These are phyloP conservation scores for Bucco capensis DNA, from an alignment of 2,113 vertebrate genomes.

Conservation along the genomic window DNA sequence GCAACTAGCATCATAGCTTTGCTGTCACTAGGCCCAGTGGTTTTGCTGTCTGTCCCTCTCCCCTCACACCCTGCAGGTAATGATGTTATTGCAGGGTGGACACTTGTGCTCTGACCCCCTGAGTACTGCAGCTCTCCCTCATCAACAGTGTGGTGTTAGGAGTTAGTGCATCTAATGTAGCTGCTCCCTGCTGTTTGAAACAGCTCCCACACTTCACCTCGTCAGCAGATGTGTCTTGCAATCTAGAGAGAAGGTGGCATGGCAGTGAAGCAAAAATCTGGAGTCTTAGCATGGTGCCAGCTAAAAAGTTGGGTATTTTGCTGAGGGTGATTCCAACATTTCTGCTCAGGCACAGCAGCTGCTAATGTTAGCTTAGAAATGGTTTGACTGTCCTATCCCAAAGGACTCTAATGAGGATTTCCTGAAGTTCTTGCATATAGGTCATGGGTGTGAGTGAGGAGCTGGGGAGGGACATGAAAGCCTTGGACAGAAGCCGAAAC, in stretches of 20 bases:
- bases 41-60: background rate
- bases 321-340: background rate
- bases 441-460: constrained; percentile 18
- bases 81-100: background rate
- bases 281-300: background rate
- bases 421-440: constrained; percentile 36
- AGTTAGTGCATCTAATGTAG: background rate
- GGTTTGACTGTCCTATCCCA: constrained; percentile 6
- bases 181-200: background rate
- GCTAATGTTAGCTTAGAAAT: background rate
- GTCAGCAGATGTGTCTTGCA: background rate
- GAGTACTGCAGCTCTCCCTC: background rate
- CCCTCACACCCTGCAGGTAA: background rate
- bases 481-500: background rate
- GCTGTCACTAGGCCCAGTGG: background rate
- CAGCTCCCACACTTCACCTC: background rate
- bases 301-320: background rate
- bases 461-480: background rate
- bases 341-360: background rate
- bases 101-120: background rate
- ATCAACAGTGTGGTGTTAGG: background rate
- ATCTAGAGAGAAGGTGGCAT: background rate
- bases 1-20: constrained; percentile 2
- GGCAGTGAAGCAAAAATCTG: background rate
- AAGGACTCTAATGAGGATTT: constrained; percentile 52